Conservation (phyloP, 1,140 invertebrate species). For the Elymnias hypermnestra region DNA sequence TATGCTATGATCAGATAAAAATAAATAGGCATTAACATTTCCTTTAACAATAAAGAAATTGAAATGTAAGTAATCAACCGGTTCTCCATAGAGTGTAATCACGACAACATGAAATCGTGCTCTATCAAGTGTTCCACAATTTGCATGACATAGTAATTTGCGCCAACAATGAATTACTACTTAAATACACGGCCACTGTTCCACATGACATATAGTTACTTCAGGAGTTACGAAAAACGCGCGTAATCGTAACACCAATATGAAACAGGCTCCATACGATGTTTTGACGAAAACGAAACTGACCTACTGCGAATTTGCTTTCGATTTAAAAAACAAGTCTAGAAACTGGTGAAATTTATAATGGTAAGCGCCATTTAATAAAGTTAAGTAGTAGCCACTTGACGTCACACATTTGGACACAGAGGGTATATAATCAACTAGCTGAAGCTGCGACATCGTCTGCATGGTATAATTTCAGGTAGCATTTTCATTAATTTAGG, state of each 20-base stretch:
- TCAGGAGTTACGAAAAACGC: constrained; percentile 4
- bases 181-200: constrained; percentile 10
- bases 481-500: too few relatives aligned
- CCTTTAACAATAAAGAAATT: too few relatives aligned
- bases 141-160: constrained; percentile 18
- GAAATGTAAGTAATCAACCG: too few relatives aligned
- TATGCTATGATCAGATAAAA: too few relatives aligned
- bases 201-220: constrained; percentile 8
- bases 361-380: too few relatives aligned
- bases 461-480: too few relatives aligned
- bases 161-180: constrained; percentile 13
- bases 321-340: constrained; percentile 8
- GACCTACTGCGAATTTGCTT: constrained; percentile 9
- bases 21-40: too few relatives aligned
- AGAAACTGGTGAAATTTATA: too few relatives aligned
- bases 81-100: constrained; percentile 4
- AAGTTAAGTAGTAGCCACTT: too few relatives aligned
- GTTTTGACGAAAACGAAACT: constrained; percentile 6
- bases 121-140: constrained; percentile 13
- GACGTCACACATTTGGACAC: too few relatives aligned
- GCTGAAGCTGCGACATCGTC: too few relatives aligned
- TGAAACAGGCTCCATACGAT: constrained; percentile 1
- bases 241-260: constrained; percentile 6
- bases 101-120: constrained; percentile 13
- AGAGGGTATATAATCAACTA: too few relatives aligned